Conservation (phyloP, 2,113 vertebrate genomes). For the Cynopterus brachyotis region DNA sequence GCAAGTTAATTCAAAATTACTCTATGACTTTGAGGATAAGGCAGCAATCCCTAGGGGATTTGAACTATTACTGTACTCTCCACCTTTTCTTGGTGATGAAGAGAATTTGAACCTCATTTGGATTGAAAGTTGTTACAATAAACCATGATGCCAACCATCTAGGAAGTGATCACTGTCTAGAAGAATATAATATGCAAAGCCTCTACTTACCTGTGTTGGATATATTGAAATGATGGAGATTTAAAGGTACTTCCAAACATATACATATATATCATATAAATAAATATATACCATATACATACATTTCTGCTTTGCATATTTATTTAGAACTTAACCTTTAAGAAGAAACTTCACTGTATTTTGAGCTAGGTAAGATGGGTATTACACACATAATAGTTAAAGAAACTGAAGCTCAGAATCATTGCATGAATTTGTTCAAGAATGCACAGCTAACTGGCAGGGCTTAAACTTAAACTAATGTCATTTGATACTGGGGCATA, state of each 20-base stretch:
- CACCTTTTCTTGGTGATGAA: slow-evolving; percentile 52
- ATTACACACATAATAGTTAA: background rate
- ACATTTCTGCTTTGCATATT: background rate
- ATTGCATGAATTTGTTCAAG: background rate
- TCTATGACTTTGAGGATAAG: slow-evolving; percentile 67
- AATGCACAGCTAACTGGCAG: background rate
- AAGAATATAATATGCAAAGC: slow-evolving; percentile 8
- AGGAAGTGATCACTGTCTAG: slow-evolving; percentile 47
- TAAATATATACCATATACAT: background rate
- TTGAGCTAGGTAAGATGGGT: background rate
- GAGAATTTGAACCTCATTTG: slow-evolving; percentile 64
- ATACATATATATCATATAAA: background rate
- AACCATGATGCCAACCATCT: slow-evolving; percentile 60
- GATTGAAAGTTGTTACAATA: slow-evolving; percentile 51
- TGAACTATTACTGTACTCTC: slow-evolving; percentile 43
- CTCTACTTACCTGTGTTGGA: background rate
- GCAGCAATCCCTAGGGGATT: slow-evolving; percentile 59
- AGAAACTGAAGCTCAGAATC: background rate
- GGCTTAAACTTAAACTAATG: background rate
- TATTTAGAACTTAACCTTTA: background rate
- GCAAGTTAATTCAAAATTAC: slow-evolving; percentile 78
- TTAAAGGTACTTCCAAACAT: background rate
- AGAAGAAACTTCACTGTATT: background rate
- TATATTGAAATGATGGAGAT: background rate
- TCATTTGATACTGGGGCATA: background rate